These are phyloP conservation scores for Arenicola marina DNA, from an alignment of 2,888 invertebrate genomes.

Conservation along the genomic window DNA sequence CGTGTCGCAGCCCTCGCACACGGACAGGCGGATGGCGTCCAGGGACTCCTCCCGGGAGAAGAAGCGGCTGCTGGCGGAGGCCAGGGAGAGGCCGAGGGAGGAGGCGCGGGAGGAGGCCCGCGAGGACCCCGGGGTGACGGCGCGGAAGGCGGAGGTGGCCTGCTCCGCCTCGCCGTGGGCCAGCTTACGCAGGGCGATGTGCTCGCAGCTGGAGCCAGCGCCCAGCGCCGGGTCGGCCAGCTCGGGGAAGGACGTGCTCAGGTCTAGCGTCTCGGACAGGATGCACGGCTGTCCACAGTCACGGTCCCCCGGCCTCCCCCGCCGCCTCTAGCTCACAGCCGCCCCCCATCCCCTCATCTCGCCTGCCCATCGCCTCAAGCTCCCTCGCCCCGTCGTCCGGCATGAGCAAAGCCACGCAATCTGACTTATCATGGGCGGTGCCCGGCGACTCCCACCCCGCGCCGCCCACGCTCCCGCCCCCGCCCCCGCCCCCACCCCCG, in stretches of 20 bases:
- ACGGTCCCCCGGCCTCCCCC: too few species aligned
- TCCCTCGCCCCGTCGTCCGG: not conserved
- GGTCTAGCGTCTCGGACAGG: too few species aligned
- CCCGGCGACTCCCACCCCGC: too few species aligned
- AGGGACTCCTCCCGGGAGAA: not conserved
- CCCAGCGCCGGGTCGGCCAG: not conserved
- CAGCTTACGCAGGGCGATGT: conserved; percentile 23
- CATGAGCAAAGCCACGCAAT: too few species aligned
- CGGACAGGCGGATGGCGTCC: not conserved
- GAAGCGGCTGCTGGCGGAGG: not conserved
- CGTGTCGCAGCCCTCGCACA: conserved; percentile 2
- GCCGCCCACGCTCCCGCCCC: too few species aligned
- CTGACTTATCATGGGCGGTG: too few species aligned
- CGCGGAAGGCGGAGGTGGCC: conserved; percentile 40
- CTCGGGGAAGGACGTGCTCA: not conserved
- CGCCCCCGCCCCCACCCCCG: too few species aligned
- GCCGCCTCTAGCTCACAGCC: not conserved
- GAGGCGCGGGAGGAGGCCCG: conserved; percentile 31
- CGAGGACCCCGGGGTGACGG: conserved; percentile 40
- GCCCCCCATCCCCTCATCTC: not conserved
- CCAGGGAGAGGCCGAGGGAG: conserved; percentile 6
- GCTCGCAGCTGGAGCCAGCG: conserved; percentile 23
- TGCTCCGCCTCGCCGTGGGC: conserved; percentile 8
- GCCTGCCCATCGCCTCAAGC: not conserved
- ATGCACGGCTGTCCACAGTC: too few species aligned